phyloP scores from a whole-genome alignment of 2,888 invertebrate species.

The Chloroclysta siterata region DNA sequence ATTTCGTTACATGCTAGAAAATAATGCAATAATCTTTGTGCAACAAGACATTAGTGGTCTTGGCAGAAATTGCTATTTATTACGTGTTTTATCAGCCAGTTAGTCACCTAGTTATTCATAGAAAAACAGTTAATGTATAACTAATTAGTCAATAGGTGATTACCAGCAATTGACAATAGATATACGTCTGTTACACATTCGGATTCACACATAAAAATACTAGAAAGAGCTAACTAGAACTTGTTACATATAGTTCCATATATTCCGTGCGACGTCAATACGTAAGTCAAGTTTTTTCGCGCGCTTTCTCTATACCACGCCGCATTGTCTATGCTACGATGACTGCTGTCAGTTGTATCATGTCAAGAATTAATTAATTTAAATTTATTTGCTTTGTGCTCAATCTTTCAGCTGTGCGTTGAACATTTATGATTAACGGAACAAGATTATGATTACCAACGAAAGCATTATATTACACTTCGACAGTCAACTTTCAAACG shows the following conservation, averaged over 20 bases:
- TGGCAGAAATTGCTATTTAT: slow-evolving; percentile 12
- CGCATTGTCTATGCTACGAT: slow-evolving; percentile 39
- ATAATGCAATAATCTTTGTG: slow-evolving; percentile 22
- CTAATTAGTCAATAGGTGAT: slow-evolving; percentile 14
- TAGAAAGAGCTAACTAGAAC: slow-evolving; percentile 31
- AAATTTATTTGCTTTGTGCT: slow-evolving; percentile 3
- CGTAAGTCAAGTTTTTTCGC: slow-evolving; percentile 43
- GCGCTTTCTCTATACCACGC: slow-evolving; percentile 51
- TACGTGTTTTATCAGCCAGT: slow-evolving; percentile 16
- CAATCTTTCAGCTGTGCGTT: slow-evolving; percentile 1
- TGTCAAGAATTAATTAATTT: slow-evolving; percentile 36
- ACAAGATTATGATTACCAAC: slow-evolving; percentile 3
- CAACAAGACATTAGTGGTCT: slow-evolving; percentile 10
- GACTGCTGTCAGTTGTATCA: slow-evolving; percentile 31
- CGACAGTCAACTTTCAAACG: slow-evolving; percentile 11
- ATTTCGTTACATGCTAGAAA: slow-evolving; percentile 15
- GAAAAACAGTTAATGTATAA: slow-evolving; percentile 21
- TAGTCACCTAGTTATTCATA: slow-evolving; percentile 20
- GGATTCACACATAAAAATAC: slow-evolving; percentile 32
- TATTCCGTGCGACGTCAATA: slow-evolving; percentile 31
- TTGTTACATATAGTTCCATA: slow-evolving; percentile 27
- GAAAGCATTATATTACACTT: slow-evolving; percentile 6
- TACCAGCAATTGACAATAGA: slow-evolving; percentile 19
- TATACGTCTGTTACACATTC: slow-evolving; percentile 31
- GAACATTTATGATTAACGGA: too few relatives aligned